Percentiles rank a stretch among this genome's conserved stretches.
phyloP scores from a whole-genome alignment of 2,113 vertebrate genomes.

The Crotalus horridus region DNA sequence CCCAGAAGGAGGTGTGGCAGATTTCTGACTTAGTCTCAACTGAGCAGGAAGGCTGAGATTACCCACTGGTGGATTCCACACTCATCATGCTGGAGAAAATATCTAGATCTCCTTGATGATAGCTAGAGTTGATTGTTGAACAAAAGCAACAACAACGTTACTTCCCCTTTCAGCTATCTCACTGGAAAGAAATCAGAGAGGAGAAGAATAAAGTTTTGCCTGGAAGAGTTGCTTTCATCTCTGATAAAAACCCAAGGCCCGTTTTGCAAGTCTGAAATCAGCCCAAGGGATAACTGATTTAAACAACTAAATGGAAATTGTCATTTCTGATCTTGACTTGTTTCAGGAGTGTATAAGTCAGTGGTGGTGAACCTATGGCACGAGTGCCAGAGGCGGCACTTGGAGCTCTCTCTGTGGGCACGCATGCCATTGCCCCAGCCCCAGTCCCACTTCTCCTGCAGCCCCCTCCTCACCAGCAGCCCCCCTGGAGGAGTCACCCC shows the following conservation, averaged over 20 bases:
- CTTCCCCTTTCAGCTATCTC: background rate
- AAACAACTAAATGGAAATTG: background rate
- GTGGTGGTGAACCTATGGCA: too few species aligned
- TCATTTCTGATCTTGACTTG: background rate
- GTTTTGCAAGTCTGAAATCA: background rate
- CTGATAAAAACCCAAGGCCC: background rate
- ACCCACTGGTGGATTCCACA: too few species aligned
- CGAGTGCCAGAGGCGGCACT: too few species aligned
- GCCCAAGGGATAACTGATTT: background rate
- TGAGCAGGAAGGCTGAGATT: too few species aligned
- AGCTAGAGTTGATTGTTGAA: background rate
- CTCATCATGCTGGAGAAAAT: background rate
- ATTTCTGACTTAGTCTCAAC: too few species aligned
- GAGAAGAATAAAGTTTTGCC: background rate
- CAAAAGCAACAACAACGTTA: background rate
- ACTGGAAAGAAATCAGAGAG: background rate
- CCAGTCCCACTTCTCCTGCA: too few species aligned
- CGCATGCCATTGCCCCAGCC: too few species aligned
- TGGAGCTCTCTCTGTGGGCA: too few species aligned
- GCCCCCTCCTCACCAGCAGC: too few species aligned
- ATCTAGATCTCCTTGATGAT: background rate
- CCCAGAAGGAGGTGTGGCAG: too few species aligned
- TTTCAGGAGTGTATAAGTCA: background rate
- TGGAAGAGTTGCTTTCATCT: background rate
- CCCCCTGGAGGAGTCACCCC: too few species aligned